Evolutionary conservation across 2,888 invertebrate genomes (phyloP), one percentile per base, ranked within the genome.

Genomic region (Stictocephala bisonia): DNA sequence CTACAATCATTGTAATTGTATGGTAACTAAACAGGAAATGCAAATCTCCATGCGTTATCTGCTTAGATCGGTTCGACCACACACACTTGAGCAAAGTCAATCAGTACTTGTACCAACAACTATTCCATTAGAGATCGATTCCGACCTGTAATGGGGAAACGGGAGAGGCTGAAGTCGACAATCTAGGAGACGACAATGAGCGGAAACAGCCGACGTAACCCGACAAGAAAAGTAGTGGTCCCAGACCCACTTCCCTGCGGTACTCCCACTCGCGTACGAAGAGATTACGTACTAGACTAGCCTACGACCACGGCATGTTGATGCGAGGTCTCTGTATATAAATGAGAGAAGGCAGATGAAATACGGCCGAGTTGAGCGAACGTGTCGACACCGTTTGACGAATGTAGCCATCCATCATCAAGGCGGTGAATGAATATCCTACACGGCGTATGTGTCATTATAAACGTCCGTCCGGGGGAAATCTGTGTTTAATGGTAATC

Each of bases 271-370:
- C 18, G 29, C 29, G 60, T 29, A 31, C 60, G 35, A n/a, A 22
- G 40, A 18, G 31, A 60, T 60, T 60, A 60, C 31, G 60, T 40
- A n/a, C 56, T 60, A 60, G 35, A 60, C 60, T 7, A n/a, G n/a
- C n/a, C n/a, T n/a, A n/a, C n/a, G n/a, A n/a, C n/a, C n/a, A n/a
- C n/a, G n/a, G n/a, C n/a, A n/a, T n/a, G n/a, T n/a, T n/a, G n/a
- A n/a, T n/a, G 60, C 35, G 60, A 60, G 31, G 60, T 22, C 15
- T 60, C 40, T 20, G 35, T 40, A 40, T 60, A 35, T 35, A 22
- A 35, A 60, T 60, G 60, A 60, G 31, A 22, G 60, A 40, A 60
- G 60, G 31, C 27, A 56, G 3, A 29, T 56, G 56, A 56, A 56
- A 29, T 56, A 56, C 31, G 56, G 27, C n/a, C 15, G 18, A 29